phyloP scores from a whole-genome alignment of 2,113 vertebrate genomes.

The Boleophthalmus pectinirostris region DNA sequence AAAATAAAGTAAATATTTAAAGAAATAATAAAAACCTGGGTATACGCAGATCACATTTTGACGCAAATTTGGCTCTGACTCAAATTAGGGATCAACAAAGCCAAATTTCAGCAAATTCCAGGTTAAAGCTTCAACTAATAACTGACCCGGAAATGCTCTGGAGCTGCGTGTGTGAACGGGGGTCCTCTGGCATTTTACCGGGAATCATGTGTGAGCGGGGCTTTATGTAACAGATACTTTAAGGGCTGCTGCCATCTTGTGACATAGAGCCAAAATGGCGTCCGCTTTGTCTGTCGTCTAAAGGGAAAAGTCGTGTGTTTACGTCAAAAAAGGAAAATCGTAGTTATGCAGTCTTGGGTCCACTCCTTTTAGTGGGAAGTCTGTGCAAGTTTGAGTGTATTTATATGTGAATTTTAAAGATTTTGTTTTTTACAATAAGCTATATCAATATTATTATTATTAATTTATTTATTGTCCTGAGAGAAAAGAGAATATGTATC shows the following conservation, averaged over 20 bases:
- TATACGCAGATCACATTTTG: no score
- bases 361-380: conserved; percentile 30
- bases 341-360: conserved; percentile 14
- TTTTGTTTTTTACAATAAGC: conserved; percentile 67
- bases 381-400: conserved; percentile 49
- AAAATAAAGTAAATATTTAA: no score
- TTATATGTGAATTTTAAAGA: conserved; percentile 72
- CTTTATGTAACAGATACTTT: neutral
- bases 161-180: no score
- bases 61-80: no score
- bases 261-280: conserved; percentile 19
- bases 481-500: conserved; percentile 36
- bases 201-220: no score
- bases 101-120: no score
- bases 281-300: conserved; percentile 17
- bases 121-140: no score
- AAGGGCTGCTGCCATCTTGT: conserved; percentile 62
- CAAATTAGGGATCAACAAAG: no score
- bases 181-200: no score
- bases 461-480: conserved; percentile 68
- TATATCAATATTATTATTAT: conserved; percentile 66
- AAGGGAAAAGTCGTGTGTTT: conserved; percentile 60
- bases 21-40: no score
- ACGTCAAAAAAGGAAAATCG: conserved; percentile 28
- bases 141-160: no score